Evolutionary conservation across 2,113 vertebrate species (phyloP).

Genomic region (Typhlomys cinereus): DNA sequence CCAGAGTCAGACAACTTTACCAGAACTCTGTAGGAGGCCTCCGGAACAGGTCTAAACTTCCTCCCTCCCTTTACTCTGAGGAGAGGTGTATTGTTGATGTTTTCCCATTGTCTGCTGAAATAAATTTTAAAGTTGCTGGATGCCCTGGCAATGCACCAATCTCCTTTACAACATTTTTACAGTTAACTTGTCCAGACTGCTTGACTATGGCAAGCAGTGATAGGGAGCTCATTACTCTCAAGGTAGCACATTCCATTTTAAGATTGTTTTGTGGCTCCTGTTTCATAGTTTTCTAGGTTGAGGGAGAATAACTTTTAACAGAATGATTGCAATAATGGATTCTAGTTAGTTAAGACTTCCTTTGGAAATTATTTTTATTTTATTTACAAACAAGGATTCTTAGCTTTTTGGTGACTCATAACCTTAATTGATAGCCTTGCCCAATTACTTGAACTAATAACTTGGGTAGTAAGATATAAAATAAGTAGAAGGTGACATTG

Average conservation of each 20-base stretch:
- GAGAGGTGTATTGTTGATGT: background rate
- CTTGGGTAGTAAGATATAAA: background rate
- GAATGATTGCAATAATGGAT: background rate
- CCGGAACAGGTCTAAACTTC: background rate
- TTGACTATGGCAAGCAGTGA: constrained; percentile 23
- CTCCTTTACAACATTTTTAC: background rate
- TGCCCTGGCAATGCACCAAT: background rate
- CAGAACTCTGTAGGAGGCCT: background rate
- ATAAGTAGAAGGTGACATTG: background rate
- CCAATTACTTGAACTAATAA: background rate
- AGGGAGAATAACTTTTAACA: constrained; percentile 37
- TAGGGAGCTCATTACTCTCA: background rate
- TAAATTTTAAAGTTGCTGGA: background rate
- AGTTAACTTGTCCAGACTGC: background rate
- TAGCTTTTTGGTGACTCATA: background rate
- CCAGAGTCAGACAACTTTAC: background rate
- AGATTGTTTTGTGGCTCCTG: background rate
- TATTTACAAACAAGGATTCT: background rate
- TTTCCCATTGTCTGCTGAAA: constrained; percentile 12
- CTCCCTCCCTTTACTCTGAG: background rate
- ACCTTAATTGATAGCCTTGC: background rate
- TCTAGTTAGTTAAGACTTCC: constrained; percentile 7
- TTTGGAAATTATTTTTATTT: constrained; percentile 4
- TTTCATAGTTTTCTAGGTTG: constrained; percentile 31
- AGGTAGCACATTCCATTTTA: constrained; percentile 10